phyloP scores from a whole-genome alignment of 1,140 invertebrate species.

The Apis cerana region DNA sequence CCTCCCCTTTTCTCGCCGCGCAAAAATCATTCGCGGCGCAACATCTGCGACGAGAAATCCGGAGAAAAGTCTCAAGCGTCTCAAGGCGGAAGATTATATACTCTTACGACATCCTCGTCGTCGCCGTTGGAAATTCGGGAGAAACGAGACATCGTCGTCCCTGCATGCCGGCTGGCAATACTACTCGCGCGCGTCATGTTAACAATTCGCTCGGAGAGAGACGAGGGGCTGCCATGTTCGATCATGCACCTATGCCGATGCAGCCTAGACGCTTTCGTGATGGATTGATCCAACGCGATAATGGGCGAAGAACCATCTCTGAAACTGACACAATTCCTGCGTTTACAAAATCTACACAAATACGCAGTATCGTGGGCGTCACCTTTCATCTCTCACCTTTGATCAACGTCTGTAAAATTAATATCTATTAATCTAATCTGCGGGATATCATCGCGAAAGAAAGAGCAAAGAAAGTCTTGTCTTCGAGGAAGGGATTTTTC shows the following conservation, averaged over 20 bases:
- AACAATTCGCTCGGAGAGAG: not conserved
- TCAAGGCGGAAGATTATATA: too few relatives aligned
- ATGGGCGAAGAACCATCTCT: not conserved
- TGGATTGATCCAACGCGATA: not conserved
- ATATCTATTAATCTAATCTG: too few relatives aligned
- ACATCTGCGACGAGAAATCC: too few relatives aligned
- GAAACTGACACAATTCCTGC: not conserved
- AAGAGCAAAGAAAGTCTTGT: too few relatives aligned
- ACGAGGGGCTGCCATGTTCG: not conserved
- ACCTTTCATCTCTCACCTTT: too few relatives aligned
- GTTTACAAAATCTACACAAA: not conserved
- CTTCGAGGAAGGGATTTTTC: too few relatives aligned
- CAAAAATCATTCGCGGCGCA: conserved; percentile 50
- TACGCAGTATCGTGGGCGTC: not conserved
- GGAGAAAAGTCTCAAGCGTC: not conserved
- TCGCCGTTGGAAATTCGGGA: conserved; percentile 13
- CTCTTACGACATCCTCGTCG: conserved; percentile 17
- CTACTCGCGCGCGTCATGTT: not conserved
- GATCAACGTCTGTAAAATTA: too few relatives aligned
- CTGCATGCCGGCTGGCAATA: too few relatives aligned
- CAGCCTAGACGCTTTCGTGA: not conserved
- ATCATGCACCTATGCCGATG: not conserved
- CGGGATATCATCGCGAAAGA: too few relatives aligned
- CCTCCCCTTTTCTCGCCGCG: conserved; percentile 11
- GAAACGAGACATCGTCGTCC: not conserved